A percentile compares a stretch with the other conserved stretches of the same genome.
phyloP scores from a whole-genome alignment of 2,797 vertebrate genomes.

The Phrynocephalus vlangalii region DNA sequence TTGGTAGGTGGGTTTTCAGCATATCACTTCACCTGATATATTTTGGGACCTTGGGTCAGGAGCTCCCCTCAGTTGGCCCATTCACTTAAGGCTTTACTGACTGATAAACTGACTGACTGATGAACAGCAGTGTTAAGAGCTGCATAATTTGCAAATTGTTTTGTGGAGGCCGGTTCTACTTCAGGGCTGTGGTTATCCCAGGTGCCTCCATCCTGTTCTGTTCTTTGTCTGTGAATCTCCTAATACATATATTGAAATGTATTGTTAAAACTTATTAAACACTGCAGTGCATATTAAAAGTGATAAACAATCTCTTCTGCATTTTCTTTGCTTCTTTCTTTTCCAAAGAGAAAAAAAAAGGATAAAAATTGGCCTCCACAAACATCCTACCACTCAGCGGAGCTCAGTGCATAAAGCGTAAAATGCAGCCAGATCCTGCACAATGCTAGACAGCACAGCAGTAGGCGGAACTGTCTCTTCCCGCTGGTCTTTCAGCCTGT shows the following conservation, averaged over 20 bases:
- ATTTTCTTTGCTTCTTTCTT: too few relatives aligned
- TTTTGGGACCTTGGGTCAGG: too few relatives aligned
- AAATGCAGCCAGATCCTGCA: neutral
- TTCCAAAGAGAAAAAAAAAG: too few relatives aligned
- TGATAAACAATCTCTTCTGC: too few relatives aligned
- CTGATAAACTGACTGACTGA: too few relatives aligned
- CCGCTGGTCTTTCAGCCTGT: neutral
- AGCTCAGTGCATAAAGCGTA: neutral
- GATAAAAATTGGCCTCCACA: neutral
- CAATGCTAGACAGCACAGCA: neutral
- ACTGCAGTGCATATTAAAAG: too few relatives aligned
- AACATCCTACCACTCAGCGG: neutral
- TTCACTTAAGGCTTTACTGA: too few relatives aligned
- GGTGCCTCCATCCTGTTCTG: neutral
- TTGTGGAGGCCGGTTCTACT: neutral
- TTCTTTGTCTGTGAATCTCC: neutral
- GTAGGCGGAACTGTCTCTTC: neutral
- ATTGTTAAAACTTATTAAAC: too few relatives aligned
- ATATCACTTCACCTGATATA: too few relatives aligned
- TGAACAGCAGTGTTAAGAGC: neutral
- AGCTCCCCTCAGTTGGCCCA: too few relatives aligned
- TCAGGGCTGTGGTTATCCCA: neutral
- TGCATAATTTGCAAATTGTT: neutral
- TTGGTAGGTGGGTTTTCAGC: too few relatives aligned
- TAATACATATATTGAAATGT: neutral